Conservation (phyloP, 1,140 invertebrate genomes). For the Hylaeus volcanicus region DNA sequence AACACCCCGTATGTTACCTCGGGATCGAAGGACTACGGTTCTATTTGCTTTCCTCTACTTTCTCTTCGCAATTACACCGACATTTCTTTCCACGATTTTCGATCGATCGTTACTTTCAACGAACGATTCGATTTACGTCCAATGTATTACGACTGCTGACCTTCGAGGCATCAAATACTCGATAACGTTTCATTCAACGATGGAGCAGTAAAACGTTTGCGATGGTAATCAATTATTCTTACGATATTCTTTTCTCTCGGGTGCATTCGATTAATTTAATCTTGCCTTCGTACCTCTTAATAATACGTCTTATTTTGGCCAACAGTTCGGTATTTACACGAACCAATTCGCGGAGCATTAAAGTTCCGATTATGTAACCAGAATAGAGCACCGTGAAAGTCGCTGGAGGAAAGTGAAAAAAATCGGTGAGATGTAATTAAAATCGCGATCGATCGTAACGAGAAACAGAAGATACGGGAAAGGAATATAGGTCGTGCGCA, state of each 20-base stretch:
- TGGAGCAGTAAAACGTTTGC: too few relatives aligned
- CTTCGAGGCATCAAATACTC: slow-evolving; percentile 35
- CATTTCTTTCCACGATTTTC: not conserved
- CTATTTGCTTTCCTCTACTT: not conserved
- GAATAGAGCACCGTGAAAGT: slow-evolving; percentile 1
- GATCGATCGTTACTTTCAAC: not conserved
- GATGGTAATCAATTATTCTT: too few relatives aligned
- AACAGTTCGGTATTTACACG: too few relatives aligned
- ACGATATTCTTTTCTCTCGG: too few relatives aligned
- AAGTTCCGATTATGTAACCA: not conserved
- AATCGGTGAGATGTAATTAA: not conserved
- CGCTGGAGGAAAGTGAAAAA: not conserved
- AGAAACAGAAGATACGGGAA: slow-evolving; percentile 2
- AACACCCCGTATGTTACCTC: not conserved
- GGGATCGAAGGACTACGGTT: not conserved
- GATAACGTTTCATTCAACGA: not conserved
- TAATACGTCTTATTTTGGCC: too few relatives aligned
- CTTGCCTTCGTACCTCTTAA: too few relatives aligned
- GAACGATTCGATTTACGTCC: not conserved
- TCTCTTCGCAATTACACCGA: not conserved
- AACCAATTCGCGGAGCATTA: not conserved
- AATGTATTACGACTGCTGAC: slow-evolving; percentile 4
- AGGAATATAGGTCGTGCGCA: not conserved
- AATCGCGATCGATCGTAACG: not conserved
- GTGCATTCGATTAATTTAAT: too few relatives aligned